A percentile compares a stretch with the other conserved stretches of the same genome.
Evolutionary conservation across 2,113 vertebrate species (phyloP).

Genomic region (Macrotus californicus): DNA sequence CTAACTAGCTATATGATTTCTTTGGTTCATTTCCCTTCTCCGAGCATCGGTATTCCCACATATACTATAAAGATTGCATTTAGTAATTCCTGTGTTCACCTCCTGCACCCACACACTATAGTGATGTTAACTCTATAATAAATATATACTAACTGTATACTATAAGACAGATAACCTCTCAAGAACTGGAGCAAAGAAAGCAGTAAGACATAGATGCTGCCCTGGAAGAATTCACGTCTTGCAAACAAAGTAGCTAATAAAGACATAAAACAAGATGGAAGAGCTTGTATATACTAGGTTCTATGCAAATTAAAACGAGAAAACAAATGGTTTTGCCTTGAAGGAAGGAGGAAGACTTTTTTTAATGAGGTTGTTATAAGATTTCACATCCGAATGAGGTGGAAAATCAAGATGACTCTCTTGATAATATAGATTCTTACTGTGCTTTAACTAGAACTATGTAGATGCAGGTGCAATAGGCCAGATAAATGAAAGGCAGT

Average conservation of each 20-base stretch:
- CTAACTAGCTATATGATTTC: not conserved
- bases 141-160: not conserved
- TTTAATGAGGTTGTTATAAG: not conserved
- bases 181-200: not conserved
- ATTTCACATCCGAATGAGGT: not conserved
- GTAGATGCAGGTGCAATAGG: not conserved
- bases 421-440: not conserved
- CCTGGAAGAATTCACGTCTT: not conserved
- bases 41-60: not conserved
- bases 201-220: not conserved
- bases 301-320: not conserved
- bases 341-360: not conserved
- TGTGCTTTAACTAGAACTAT: not conserved
- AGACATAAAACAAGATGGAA: not conserved
- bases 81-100: not conserved
- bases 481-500: not conserved
- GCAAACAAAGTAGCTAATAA: not conserved
- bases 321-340: not conserved
- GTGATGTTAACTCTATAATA: not conserved
- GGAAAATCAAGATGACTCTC: not conserved
- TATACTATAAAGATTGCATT: not conserved
- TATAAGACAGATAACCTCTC: not conserved
- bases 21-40: not conserved
- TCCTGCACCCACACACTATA: not conserved
- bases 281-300: not conserved